These are phyloP conservation scores for Triplophysa dalaica DNA, from an alignment of 2,113 vertebrate genomes.

Conservation along the genomic window DNA sequence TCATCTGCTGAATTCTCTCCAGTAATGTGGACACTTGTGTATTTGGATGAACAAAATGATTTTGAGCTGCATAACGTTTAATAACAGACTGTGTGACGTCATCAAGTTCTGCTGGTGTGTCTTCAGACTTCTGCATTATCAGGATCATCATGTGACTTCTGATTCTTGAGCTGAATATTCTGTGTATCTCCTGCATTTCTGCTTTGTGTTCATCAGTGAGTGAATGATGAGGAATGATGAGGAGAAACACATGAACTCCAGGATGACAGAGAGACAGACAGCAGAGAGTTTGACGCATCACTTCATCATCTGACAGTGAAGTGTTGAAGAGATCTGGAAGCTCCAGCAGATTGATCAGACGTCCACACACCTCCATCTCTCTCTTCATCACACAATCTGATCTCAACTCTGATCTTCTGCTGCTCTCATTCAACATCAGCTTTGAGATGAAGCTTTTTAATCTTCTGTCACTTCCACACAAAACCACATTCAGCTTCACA, in stretches of 20 bases:
- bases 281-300: background rate
- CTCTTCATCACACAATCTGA: slow-evolving; percentile 31
- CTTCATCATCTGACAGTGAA: slow-evolving; percentile 19
- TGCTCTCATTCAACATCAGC: too few species aligned
- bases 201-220: slow-evolving; percentile 45
- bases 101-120: too few species aligned
- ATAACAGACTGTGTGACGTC: too few species aligned
- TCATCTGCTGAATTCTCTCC: background rate
- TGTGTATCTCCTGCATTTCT: slow-evolving; percentile 18
- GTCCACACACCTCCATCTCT: background rate
- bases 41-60: background rate
- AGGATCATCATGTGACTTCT: background rate
- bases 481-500: slow-evolving; percentile 27
- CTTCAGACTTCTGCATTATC: too few species aligned
- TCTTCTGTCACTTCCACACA: slow-evolving; percentile 29
- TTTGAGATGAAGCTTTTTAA: too few species aligned
- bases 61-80: too few species aligned
- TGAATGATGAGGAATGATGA: slow-evolving; percentile 14
- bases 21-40: background rate
- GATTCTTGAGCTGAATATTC: background rate
- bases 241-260: slow-evolving; percentile 49
- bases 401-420: background rate
- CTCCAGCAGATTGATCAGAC: slow-evolving; percentile 11
- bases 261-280: slow-evolving; percentile 36
- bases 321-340: slow-evolving; percentile 35